Conservation (phyloP, 2,888 invertebrate species). For the Noctua fimbriata region DNA sequence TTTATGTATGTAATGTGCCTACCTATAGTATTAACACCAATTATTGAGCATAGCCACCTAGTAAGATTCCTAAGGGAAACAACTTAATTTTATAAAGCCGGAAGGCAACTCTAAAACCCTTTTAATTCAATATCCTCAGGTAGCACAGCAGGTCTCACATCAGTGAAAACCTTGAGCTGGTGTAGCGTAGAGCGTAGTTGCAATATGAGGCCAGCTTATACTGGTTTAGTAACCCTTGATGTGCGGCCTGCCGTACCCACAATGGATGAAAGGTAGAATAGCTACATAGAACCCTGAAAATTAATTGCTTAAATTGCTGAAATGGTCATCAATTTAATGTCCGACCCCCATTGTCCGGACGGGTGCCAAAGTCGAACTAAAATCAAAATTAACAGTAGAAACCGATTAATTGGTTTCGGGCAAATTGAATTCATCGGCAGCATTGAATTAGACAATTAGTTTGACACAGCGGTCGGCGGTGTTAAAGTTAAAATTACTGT, state of each 20-base stretch:
- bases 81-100: neutral
- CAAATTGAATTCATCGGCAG: constrained; percentile 48
- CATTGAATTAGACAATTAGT: constrained; percentile 55
- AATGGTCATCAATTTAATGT: constrained; percentile 57
- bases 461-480: constrained; percentile 24
- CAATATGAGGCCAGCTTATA: neutral
- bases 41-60: neutral
- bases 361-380: constrained; percentile 40
- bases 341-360: constrained; percentile 43
- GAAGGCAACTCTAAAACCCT: constrained; percentile 5
- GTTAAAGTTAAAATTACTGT: constrained; percentile 34
- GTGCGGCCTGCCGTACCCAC: neutral
- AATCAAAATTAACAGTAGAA: constrained; percentile 63
- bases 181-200: neutral
- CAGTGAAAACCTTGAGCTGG: neutral
- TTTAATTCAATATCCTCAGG: constrained; percentile 12
- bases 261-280: constrained; percentile 29
- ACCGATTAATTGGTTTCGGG: constrained; percentile 61
- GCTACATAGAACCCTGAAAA: constrained; percentile 39
- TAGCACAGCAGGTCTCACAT: too few relatives aligned
- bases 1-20: too few relatives aligned
- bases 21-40: neutral
- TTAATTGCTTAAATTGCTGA: constrained; percentile 58
- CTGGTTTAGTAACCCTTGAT: neutral
- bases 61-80: constrained; percentile 10